Evolutionary conservation across 2,797 vertebrate species (phyloP).

Genomic region (Zenarchopterus dispar): DNA sequence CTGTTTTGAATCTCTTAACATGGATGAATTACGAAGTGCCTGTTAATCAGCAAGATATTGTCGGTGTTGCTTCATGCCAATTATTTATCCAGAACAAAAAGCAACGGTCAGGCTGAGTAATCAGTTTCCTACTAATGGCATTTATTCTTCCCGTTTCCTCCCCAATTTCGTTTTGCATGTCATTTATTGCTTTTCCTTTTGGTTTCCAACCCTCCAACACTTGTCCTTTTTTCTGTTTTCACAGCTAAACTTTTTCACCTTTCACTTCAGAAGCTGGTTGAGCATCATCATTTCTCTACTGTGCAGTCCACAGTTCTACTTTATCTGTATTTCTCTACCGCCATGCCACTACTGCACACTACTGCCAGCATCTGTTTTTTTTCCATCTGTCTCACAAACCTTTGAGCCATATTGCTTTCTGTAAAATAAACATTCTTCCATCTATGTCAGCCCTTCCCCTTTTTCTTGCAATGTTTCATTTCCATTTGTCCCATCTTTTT

Average conservation of each 20-base stretch:
- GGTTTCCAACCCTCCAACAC: slow-evolving; percentile 45
- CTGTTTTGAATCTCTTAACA: not conserved
- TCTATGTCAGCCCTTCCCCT: slow-evolving; percentile 67
- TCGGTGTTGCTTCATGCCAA: no score
- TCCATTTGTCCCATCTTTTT: slow-evolving; percentile 53
- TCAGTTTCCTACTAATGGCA: not conserved
- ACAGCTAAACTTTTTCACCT: slow-evolving; percentile 93
- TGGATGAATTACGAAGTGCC: no score
- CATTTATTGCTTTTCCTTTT: slow-evolving; percentile 32
- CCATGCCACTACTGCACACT: slow-evolving; percentile 54
- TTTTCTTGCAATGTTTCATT: slow-evolving; percentile 72
- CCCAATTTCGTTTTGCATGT: slow-evolving; percentile 47
- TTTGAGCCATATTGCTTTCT: slow-evolving; percentile 79
- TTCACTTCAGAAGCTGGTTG: slow-evolving; percentile 83
- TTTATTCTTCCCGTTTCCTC: slow-evolving; percentile 31
- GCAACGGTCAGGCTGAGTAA: not conserved
- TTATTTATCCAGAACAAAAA: no score
- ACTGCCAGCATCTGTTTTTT: slow-evolving; percentile 66
- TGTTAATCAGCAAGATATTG: no score
- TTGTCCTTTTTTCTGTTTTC: slow-evolving; percentile 51
- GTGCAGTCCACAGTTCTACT: slow-evolving; percentile 79
- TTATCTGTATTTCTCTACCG: slow-evolving; percentile 71
- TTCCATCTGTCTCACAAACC: slow-evolving; percentile 80
- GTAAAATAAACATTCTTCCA: slow-evolving; percentile 94
- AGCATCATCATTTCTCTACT: slow-evolving; percentile 80